A percentile compares a stretch with the other conserved stretches of the same genome.
These are phyloP conservation scores for Anthopleura sola DNA, from an alignment of 64 coral and sea anemone genomes.

Conservation along the genomic window DNA sequence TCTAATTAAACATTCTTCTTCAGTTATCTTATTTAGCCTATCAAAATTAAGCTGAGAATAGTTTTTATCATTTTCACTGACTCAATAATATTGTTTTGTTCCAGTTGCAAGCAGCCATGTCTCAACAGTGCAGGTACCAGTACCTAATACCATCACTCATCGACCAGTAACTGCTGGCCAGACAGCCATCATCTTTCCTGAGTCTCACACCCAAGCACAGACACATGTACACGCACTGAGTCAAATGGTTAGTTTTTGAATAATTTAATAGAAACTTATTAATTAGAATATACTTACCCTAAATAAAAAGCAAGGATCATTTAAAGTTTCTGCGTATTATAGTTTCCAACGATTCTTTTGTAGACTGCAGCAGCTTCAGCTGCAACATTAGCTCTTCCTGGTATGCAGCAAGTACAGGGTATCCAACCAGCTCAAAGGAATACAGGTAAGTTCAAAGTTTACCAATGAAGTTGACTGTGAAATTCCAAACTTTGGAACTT, in stretches of 20 bases:
- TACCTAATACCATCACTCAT: slow-evolving; percentile 60
- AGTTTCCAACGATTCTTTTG: not conserved
- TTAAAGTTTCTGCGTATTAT: not conserved
- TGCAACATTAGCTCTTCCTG: slow-evolving; percentile 92
- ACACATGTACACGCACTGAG: slow-evolving; percentile 72
- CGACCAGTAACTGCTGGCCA: slow-evolving; percentile 75
- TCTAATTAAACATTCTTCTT: too few species aligned
- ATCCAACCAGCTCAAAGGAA: slow-evolving; percentile 55
- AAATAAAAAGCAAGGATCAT: not conserved
- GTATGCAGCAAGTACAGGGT: slow-evolving; percentile 73
- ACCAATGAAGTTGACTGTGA: too few species aligned
- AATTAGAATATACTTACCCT: too few species aligned
- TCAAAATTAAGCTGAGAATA: too few species aligned
- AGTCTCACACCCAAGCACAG: slow-evolving; percentile 44
- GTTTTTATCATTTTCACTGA: not conserved
- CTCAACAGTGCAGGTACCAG: not conserved
- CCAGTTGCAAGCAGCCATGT: slow-evolving; percentile 14
- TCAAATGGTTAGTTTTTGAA: slow-evolving; percentile 68
- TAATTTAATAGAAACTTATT: not conserved
- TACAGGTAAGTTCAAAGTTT: slow-evolving; percentile 10
- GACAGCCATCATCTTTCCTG: slow-evolving; percentile 77
- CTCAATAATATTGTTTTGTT: not conserved
- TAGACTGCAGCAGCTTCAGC: slow-evolving; percentile 84
- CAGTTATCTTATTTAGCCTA: too few species aligned
- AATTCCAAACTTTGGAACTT: too few species aligned